Evolutionary conservation across 2,797 vertebrate species (phyloP).

Genomic region (Pseudomugil tenellus): DNA sequence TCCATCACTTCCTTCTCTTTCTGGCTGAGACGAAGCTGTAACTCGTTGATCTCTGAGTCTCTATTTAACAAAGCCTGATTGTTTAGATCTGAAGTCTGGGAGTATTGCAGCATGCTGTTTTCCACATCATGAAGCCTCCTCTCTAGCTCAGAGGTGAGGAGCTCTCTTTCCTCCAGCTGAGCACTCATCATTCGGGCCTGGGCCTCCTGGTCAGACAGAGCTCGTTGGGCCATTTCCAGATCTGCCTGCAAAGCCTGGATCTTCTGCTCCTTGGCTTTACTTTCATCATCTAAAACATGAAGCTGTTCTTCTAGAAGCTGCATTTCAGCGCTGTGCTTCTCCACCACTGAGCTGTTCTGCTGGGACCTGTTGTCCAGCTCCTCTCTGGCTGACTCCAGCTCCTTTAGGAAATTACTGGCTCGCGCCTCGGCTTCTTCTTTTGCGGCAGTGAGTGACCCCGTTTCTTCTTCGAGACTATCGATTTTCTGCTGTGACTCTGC

Average conservation of each 20-base stretch:
- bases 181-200: constrained; percentile 79
- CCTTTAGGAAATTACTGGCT: constrained; percentile 66
- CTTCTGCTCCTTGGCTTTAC: constrained; percentile 86
- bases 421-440: constrained; percentile 82
- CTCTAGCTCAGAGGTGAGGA: constrained; percentile 74
- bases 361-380: constrained; percentile 76
- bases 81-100: constrained; percentile 75
- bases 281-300: constrained; percentile 82
- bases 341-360: constrained; percentile 70
- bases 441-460: constrained; percentile 70
- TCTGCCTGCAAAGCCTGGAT: constrained; percentile 86
- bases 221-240: constrained; percentile 78
- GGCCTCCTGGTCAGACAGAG: constrained; percentile 82
- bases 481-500: constrained; percentile 82
- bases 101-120: constrained; percentile 79
- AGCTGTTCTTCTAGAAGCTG: constrained; percentile 87
- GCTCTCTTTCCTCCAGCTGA: constrained; percentile 84
- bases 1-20: constrained; percentile 89
- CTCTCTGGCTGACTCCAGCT: constrained; percentile 77
- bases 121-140: constrained; percentile 77
- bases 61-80: constrained; percentile 79
- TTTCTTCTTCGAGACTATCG: constrained; percentile 68
- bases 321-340: constrained; percentile 75
- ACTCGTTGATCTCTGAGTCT: constrained; percentile 77
- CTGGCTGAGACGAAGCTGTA: constrained; percentile 82